Evolutionary conservation across 2,888 invertebrate species (phyloP).

Genomic region (Galerucella pusilla): DNA sequence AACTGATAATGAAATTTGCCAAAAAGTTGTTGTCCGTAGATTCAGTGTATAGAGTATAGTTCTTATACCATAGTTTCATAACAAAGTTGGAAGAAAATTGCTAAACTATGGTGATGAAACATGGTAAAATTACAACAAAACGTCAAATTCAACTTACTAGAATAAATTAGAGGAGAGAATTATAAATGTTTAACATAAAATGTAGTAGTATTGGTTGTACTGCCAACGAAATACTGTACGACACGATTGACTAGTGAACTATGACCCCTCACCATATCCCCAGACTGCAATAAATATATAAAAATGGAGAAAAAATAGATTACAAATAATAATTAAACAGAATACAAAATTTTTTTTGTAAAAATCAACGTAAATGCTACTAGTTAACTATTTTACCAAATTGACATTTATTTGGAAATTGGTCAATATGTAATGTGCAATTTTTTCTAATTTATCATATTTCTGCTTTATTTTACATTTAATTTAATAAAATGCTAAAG

Average conservation of each 20-base stretch:
- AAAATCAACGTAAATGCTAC: background rate
- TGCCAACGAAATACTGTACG: slow-evolving; percentile 74
- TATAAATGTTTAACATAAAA: slow-evolving; percentile 71
- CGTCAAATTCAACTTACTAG: slow-evolving; percentile 58
- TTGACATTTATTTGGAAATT: too few relatives aligned
- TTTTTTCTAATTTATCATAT: too few relatives aligned
- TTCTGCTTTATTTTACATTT: too few relatives aligned
- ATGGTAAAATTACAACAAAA: slow-evolving; percentile 45
- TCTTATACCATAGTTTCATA: slow-evolving; percentile 17
- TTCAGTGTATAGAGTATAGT: background rate
- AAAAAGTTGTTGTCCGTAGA: background rate
- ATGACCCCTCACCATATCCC: slow-evolving; percentile 67
- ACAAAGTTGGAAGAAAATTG: background rate
- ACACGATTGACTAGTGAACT: slow-evolving; percentile 73
- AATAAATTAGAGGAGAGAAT: slow-evolving; percentile 62
- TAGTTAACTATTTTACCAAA: too few relatives aligned
- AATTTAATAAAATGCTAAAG: too few relatives aligned
- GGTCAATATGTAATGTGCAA: too few relatives aligned
- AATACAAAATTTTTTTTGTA: slow-evolving; percentile 13
- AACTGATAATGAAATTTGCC: background rate
- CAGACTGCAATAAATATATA: slow-evolving; percentile 66
- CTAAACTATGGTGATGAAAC: slow-evolving; percentile 16
- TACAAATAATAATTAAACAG: slow-evolving; percentile 15
- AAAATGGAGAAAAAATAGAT: slow-evolving; percentile 19
- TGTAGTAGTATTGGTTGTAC: slow-evolving; percentile 72